These are phyloP conservation scores for Rhinoderma darwinii DNA, from an alignment of 2,113 vertebrate genomes.

Conservation along the genomic window DNA sequence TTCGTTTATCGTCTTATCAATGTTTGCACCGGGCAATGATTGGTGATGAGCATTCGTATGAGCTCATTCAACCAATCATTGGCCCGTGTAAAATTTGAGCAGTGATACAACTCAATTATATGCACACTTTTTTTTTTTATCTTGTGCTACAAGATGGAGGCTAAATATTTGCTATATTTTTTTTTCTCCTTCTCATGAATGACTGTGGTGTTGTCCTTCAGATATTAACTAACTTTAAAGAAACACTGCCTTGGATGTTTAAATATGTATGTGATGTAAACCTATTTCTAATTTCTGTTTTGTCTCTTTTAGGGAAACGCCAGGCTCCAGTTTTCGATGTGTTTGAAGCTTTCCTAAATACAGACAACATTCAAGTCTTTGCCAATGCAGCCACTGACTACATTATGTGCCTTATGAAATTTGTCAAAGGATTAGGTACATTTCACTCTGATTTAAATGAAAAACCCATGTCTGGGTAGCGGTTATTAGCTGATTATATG, in stretches of 20 bases:
- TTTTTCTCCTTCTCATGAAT: neutral
- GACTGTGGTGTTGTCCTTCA: neutral
- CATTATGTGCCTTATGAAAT: conserved; percentile 99
- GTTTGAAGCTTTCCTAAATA: conserved; percentile 97
- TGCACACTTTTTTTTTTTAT: no score
- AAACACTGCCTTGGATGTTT: no score
- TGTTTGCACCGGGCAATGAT: no score
- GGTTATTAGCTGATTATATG: neutral
- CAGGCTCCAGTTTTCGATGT: conserved; percentile 97
- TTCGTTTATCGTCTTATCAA: no score
- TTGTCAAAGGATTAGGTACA: conserved; percentile 95
- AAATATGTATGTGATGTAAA: no score
- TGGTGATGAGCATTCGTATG: no score
- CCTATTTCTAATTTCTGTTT: neutral
- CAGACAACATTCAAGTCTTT: conserved; percentile 97
- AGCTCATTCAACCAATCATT: no score
- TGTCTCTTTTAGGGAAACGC: conserved; percentile 82
- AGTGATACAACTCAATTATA: no score
- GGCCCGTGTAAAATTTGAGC: no score
- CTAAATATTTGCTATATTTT: no score
- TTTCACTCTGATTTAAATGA: neutral
- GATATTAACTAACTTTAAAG: no score
- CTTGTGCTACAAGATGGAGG: no score
- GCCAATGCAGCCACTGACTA: conserved; percentile 97
- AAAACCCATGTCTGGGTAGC: neutral